These are phyloP conservation scores for Heliconius ismenius DNA, from an alignment of 2,888 invertebrate species.

Conservation along the genomic window DNA sequence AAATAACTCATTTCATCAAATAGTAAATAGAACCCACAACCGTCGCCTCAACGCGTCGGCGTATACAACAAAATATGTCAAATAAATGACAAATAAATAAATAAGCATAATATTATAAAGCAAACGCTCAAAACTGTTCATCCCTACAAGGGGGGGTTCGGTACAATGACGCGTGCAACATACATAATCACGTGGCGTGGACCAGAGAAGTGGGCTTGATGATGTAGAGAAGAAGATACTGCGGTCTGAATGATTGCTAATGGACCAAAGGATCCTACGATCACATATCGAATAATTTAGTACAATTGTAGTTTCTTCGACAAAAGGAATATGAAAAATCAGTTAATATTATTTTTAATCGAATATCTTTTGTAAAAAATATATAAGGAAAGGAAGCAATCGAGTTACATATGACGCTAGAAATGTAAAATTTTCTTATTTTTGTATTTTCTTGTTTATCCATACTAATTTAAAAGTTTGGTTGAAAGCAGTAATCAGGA, in stretches of 20 bases:
- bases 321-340: too few relatives aligned
- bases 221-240: constrained; percentile 14
- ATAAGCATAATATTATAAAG: neutral
- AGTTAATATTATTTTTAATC: too few relatives aligned
- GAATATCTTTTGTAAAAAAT: neutral
- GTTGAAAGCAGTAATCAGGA: neutral
- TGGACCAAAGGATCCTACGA: constrained; percentile 6
- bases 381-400: neutral
- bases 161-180: constrained; percentile 61
- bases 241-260: constrained; percentile 18
- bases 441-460: neutral
- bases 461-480: neutral
- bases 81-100: too few relatives aligned
- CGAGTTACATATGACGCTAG: neutral
- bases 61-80: too few relatives aligned
- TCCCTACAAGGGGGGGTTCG: constrained; percentile 48
- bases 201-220: constrained; percentile 24
- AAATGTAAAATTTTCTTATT: neutral
- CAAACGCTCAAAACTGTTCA: constrained; percentile 47
- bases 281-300: too few relatives aligned
- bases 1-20: too few relatives aligned
- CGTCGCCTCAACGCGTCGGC: too few relatives aligned
- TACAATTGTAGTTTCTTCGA: too few relatives aligned
- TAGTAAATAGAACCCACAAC: too few relatives aligned
- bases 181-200: constrained; percentile 58